Evolutionary conservation across 2,797 vertebrate genomes (phyloP), one percentile per base, ranked within the genome.

Genomic region (Tinamus major): DNA sequence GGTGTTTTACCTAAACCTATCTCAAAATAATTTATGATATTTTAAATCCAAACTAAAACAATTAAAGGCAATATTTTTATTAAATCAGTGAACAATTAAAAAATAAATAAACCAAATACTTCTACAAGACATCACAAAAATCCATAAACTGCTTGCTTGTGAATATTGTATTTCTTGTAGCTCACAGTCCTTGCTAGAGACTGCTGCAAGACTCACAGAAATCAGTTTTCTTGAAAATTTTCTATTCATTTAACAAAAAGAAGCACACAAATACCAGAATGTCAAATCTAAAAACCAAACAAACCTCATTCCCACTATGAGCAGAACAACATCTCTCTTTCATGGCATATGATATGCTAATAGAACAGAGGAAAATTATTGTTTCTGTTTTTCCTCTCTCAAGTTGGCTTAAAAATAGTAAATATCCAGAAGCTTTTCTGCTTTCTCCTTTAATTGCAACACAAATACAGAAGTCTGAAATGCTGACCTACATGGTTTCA

Each of bases 1-100:
- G 75, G 53, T 49, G 18, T 62, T 46, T 87, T 68, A 95, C 85
- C 91, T 89, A 70, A 94, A 75, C 3, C 74, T 44, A 88, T 75
- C 70, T 53, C 58, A 71, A 88, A 93, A 69, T 80, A 80, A 71
- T 87, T 79, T 41, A 67, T 44, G n/a, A 3, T 63, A 58, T 87
- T 94, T 89, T 89, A 94, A 96, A 74, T 89, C 26, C n/a, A 87
- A 72, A 86, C 55, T 55, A 41, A 79, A 96, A 59, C 74, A 91
- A 69, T 83, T 90, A 67, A 86, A 87, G 53, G 67, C 82, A 95
- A 62, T 33, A 64, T 67, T 89, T 96, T 87, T 94, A 80, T 58
- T 64, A 5, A 39, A 85, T 14, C 12, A 78, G 88, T 78, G 42
- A 56, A 92, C 58, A 88, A 61, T 51, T 13, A 87, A 56, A 91